Conservation (phyloP, 64 coral and sea anemone genomes). For the Pocillopora damicornis region DNA sequence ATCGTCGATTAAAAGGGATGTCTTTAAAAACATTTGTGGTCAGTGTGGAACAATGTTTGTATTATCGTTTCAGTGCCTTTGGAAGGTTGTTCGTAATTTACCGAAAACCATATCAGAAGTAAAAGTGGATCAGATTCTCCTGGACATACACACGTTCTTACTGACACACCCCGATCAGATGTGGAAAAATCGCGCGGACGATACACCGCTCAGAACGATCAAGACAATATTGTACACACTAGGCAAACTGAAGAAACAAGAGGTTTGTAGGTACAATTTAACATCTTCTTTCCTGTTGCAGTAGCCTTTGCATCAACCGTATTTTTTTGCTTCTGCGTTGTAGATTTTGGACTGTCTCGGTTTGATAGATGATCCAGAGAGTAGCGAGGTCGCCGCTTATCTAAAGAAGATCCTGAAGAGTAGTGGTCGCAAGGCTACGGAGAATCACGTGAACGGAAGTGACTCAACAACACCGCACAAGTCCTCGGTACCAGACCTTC, state of each 20-base stretch:
- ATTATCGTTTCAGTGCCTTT: slow-evolving; percentile 53
- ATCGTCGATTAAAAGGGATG: no score
- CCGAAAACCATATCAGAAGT: slow-evolving; percentile 65
- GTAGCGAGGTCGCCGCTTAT: slow-evolving; percentile 76
- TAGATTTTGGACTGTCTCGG: slow-evolving; percentile 77
- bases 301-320: neutral
- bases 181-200: slow-evolving; percentile 85
- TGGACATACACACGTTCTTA: slow-evolving; percentile 89
- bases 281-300: neutral
- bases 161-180: slow-evolving; percentile 74
- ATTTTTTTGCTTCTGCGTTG: neutral
- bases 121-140: slow-evolving; percentile 72
- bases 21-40: no score
- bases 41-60: neutral
- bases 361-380: slow-evolving; percentile 80
- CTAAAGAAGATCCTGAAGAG: slow-evolving; percentile 72
- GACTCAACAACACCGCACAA: slow-evolving; percentile 9
- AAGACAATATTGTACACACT: slow-evolving; percentile 85
- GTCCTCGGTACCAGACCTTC: slow-evolving; percentile 62
- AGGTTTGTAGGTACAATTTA: slow-evolving; percentile 22
- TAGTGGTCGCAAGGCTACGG: slow-evolving; percentile 7
- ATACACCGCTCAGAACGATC: slow-evolving; percentile 88
- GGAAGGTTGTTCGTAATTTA: slow-evolving; percentile 78
- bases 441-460: slow-evolving; percentile 30
- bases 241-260: slow-evolving; percentile 81